Conservation (phyloP, 2,113 vertebrate genomes). For the Coregonus clupeaformis region DNA sequence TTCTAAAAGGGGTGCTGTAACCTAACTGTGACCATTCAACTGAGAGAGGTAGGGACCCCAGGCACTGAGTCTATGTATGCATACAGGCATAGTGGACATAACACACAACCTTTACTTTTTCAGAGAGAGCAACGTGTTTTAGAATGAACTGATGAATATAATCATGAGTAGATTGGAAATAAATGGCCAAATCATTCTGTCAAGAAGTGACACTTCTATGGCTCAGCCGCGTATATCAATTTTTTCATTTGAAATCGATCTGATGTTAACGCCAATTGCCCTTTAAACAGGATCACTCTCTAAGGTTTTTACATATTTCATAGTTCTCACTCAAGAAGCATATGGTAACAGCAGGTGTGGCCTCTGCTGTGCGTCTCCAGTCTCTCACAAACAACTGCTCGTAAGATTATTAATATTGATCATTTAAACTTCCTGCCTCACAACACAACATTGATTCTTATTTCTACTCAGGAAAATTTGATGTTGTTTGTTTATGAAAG, state of each 20-base stretch:
- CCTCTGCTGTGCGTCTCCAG: conserved; percentile 39
- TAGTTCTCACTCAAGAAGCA: conserved; percentile 53
- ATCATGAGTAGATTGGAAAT: background rate
- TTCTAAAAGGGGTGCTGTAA: conserved; percentile 43
- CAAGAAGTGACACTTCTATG: background rate
- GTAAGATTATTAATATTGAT: conserved; percentile 72
- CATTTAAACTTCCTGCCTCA: conserved; percentile 62
- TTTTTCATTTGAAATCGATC: conserved; percentile 11
- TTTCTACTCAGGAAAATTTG: conserved; percentile 40
- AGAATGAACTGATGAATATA: background rate
- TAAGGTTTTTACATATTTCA: conserved; percentile 9
- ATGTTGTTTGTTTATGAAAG: conserved; percentile 68
- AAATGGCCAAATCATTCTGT: background rate
- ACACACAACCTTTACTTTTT: background rate
- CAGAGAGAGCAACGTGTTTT: background rate
- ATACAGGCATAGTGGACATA: conserved; percentile 17
- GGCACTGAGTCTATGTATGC: conserved; percentile 25
- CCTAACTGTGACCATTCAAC: conserved; percentile 29
- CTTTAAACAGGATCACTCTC: background rate
- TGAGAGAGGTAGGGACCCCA: conserved; percentile 28
- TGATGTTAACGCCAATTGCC: background rate
- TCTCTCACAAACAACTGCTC: conserved; percentile 53
- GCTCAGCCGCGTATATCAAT: conserved; percentile 1
- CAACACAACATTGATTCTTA: conserved; percentile 58
- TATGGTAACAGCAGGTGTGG: conserved; percentile 51